A percentile compares a stretch with the other conserved stretches of the same genome.
Evolutionary conservation across 2,888 invertebrate species (phyloP).

Genomic region (Julus scanicus): DNA sequence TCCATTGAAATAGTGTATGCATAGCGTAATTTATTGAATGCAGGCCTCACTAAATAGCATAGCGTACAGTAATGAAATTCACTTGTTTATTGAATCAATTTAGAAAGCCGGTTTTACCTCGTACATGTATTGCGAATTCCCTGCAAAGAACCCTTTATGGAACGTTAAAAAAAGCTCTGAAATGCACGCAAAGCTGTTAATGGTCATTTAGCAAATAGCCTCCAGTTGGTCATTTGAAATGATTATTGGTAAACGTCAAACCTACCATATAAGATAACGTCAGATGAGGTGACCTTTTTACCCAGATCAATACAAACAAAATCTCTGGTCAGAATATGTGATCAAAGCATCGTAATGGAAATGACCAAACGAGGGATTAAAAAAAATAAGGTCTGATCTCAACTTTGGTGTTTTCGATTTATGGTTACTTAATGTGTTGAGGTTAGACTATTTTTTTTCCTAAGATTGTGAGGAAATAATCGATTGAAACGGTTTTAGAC

Average conservation of each 20-base stretch:
- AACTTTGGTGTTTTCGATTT: background rate
- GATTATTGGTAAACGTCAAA: background rate
- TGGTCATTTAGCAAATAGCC: slow-evolving; percentile 12
- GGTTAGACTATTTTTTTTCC: too few relatives aligned
- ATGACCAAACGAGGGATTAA: background rate
- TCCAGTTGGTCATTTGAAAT: slow-evolving; percentile 22
- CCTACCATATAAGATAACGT: background rate
- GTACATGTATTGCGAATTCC: background rate
- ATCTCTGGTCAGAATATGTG: background rate
- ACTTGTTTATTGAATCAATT: slow-evolving; percentile 36
- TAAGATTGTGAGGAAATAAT: background rate
- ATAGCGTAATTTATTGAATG: background rate
- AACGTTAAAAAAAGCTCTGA: background rate
- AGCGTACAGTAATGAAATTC: background rate
- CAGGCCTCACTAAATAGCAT: background rate
- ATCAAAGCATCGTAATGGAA: background rate
- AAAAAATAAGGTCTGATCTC: background rate
- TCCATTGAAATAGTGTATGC: background rate
- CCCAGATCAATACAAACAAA: background rate
- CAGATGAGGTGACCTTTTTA: background rate
- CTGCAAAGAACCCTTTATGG: background rate
- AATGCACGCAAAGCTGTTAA: background rate
- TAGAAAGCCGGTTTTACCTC: background rate
- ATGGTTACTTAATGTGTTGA: background rate
- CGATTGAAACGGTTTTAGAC: background rate